Conservation (phyloP, 1,140 invertebrate species). For the Drosophila serrata region DNA sequence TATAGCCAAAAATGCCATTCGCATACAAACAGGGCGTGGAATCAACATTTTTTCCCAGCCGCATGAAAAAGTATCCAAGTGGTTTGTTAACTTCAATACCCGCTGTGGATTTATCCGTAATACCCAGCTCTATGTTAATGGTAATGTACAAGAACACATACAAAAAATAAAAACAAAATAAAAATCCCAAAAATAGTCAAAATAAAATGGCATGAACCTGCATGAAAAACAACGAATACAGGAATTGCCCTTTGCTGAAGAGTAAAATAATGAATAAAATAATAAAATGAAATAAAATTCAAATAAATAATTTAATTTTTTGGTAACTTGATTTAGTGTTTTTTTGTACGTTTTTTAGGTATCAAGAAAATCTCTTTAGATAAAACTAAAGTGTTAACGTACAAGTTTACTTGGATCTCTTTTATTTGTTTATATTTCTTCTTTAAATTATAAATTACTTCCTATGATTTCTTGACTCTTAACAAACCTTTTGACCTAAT, state of each 20-base stretch:
- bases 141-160: conserved; percentile 77
- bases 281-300: not conserved
- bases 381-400: not conserved
- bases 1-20: conserved; percentile 71
- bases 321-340: not conserved
- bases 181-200: conserved; percentile 18
- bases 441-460: not conserved
- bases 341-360: not conserved
- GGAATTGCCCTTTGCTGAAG: conserved; percentile 2
- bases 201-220: conserved; percentile 19
- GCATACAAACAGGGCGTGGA: conserved; percentile 82
- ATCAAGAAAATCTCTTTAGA: not conserved
- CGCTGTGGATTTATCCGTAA: conserved; percentile 85
- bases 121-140: conserved; percentile 85
- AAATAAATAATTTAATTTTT: not conserved
- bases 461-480: not conserved
- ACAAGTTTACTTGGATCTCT: not conserved
- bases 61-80: conserved; percentile 85
- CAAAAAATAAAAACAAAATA: conserved; percentile 18
- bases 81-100: conserved; percentile 85
- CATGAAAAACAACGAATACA: conserved; percentile 15
- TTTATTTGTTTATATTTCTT: not conserved
- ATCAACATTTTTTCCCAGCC: conserved; percentile 84
- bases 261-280: not conserved
- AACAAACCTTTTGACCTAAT: not conserved